Percentiles rank a stretch among this genome's conserved stretches.
These are phyloP conservation scores for Tinea trinotella DNA, from an alignment of 2,888 invertebrate genomes.

Conservation along the genomic window DNA sequence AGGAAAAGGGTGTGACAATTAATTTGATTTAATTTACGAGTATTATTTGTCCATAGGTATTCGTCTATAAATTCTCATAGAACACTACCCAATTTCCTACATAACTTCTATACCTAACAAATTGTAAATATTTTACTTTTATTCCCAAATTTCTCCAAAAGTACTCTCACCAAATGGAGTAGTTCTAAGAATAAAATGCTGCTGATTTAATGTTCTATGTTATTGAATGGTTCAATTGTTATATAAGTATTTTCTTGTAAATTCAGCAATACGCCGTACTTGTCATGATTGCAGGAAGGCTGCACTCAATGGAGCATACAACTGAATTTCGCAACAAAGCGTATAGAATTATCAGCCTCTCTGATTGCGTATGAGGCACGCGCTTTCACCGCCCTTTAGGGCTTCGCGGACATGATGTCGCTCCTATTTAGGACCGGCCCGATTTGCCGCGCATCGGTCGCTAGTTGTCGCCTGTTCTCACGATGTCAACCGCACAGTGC, in stretches of 20 bases:
- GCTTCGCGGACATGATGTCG: constrained; percentile 32
- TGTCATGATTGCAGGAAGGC: constrained; percentile 6
- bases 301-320: constrained; percentile 4
- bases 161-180: not conserved
- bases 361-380: constrained; percentile 26
- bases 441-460: constrained; percentile 34
- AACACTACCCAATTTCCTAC: no score
- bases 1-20: no score
- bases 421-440: constrained; percentile 40
- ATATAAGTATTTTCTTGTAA: not conserved
- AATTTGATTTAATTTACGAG: no score
- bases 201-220: no score
- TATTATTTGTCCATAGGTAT: no score
- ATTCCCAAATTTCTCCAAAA: not conserved
- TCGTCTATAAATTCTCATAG: no score
- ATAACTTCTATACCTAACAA: no score
- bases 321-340: constrained; percentile 14
- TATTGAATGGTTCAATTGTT: no score
- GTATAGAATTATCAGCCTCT: constrained; percentile 17
- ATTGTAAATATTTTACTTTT: no score
- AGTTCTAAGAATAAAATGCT: no score
- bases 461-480: constrained; percentile 13
- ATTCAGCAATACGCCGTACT: not conserved
- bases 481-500: constrained; percentile 16
- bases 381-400: constrained; percentile 32